Evolutionary conservation across 2,797 vertebrate species (phyloP), one percentile per base, ranked within the genome.

Genomic region (Sebastes trivittatus): DNA sequence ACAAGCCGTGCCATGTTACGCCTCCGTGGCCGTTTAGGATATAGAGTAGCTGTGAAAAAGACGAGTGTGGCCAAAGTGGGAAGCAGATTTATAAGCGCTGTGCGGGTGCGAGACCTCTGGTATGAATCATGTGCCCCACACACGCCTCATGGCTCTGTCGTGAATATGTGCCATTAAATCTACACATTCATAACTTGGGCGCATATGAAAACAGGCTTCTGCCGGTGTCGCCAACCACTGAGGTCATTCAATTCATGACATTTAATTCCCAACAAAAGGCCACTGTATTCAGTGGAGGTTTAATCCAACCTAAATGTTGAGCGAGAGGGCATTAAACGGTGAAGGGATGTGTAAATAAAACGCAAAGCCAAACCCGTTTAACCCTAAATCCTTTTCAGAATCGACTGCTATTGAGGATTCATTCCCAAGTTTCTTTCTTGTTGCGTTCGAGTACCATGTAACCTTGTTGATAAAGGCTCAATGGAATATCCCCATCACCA

Each of bases 1-100:
- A 94, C 93, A 94, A 92, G 81, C 60, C 80, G 94, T 91, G 92
- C 93, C 87, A 61, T 92, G 91, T 95, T 95, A 94, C 93, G 65
- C 76, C 90, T 86, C 66, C 64, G 11, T 61, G 82, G 86, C 77
- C 66, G 52, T 80, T 88, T 71, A 84, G 78, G 92, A 88, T 89
- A 91, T 90, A 82, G 83, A 94, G 89, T 92, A 92, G 90, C 92
- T 92, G 92, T 93, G 92, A 95, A 93, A 93, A 93, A 77, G 88
- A 80, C 83, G 74, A 88, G 81, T 75, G 81, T 69, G 85, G 91
- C 89, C 93, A 92, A 93, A 93, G 90, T 87, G 90, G 87, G 68
- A 78, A 80, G 78, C 79, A 88, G 92, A 93, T 95, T 94, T 94
- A 94, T 90, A 92, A 80, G 81, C n/a, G n/a, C 72, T 65, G 83